Conservation (phyloP, 1,140 invertebrate genomes). For the Tetraneura akinire region DNA sequence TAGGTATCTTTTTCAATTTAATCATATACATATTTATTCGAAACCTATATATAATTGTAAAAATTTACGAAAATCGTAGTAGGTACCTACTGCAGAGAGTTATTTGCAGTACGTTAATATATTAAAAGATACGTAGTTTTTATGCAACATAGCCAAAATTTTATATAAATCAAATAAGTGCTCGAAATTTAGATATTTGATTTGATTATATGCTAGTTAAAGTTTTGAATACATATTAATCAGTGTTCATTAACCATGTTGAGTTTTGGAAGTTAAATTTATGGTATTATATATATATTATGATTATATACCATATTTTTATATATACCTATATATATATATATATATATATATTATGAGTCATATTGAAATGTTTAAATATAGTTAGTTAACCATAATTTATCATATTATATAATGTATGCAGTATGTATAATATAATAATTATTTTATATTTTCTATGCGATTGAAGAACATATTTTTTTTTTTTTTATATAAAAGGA, state of each 20-base stretch:
- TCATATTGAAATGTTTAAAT: constrained; percentile 6
- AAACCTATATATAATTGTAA: no score
- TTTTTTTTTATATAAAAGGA: not conserved
- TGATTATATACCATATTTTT: no score
- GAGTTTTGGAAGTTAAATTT: not conserved
- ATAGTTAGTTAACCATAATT: not conserved
- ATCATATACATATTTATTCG: no score
- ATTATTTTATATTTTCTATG: not conserved
- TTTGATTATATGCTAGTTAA: not conserved
- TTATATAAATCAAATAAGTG: not conserved
- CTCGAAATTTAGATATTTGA: not conserved
- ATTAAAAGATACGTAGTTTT: no score
- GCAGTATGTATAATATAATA: no score
- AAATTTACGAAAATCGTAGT: no score
- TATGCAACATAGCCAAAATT: no score
- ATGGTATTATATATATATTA: not conserved
- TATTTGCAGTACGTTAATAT: no score
- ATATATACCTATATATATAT: no score
- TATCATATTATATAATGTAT: no score
- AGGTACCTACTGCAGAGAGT: no score
- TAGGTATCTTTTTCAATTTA: no score
- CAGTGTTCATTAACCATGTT: not conserved
- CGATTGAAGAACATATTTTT: not conserved
- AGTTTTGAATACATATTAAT: constrained; percentile 10
- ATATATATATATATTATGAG: not conserved